Percentiles rank a stretch among this genome's conserved stretches.
phyloP scores from a whole-genome alignment of 92 coral and sea anemone genomes.

The Paramuricea clavata region DNA sequence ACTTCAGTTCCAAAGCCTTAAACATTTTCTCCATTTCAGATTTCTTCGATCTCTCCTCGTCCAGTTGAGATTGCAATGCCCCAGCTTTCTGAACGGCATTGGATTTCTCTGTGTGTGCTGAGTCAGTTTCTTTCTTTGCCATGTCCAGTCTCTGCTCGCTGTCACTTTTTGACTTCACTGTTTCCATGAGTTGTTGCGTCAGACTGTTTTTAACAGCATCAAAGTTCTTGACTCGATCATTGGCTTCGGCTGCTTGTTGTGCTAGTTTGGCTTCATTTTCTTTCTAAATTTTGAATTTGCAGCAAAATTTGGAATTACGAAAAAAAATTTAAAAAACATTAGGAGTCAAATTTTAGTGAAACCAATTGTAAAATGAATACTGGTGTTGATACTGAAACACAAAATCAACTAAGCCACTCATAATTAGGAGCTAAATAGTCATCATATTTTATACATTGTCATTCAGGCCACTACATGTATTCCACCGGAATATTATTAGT shows the following conservation, averaged over 20 bases:
- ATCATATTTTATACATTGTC: too few relatives aligned
- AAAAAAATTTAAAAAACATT: too few relatives aligned
- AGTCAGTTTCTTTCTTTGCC: constrained; percentile 1
- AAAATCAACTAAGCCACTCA: too few relatives aligned
- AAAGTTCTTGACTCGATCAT: constrained; percentile 81
- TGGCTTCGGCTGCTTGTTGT: constrained; percentile 85
- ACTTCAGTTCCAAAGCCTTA: constrained; percentile 76
- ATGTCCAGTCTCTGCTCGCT: constrained; percentile 22
- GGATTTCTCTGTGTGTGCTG: constrained; percentile 20
- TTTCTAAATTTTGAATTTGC: constrained; percentile 66
- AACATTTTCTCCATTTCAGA: constrained; percentile 81
- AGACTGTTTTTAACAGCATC: constrained; percentile 77
- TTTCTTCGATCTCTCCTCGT: constrained; percentile 81
- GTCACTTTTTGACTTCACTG: constrained; percentile 42
- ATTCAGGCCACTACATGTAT: too few relatives aligned
- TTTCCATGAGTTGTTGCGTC: constrained; percentile 60
- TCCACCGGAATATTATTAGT: too few relatives aligned
- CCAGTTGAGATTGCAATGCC: constrained; percentile 74
- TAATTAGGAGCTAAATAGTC: too few relatives aligned
- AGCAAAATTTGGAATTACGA: too few relatives aligned
- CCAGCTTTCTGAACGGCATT: constrained; percentile 18
- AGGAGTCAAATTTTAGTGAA: too few relatives aligned
- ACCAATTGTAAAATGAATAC: too few relatives aligned
- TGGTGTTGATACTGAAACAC: too few relatives aligned
- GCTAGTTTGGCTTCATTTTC: constrained; percentile 81